A percentile compares a stretch with the other conserved stretches of the same genome.
Evolutionary conservation across 2,888 invertebrate species (phyloP).

Genomic region (Orgyia antiqua): DNA sequence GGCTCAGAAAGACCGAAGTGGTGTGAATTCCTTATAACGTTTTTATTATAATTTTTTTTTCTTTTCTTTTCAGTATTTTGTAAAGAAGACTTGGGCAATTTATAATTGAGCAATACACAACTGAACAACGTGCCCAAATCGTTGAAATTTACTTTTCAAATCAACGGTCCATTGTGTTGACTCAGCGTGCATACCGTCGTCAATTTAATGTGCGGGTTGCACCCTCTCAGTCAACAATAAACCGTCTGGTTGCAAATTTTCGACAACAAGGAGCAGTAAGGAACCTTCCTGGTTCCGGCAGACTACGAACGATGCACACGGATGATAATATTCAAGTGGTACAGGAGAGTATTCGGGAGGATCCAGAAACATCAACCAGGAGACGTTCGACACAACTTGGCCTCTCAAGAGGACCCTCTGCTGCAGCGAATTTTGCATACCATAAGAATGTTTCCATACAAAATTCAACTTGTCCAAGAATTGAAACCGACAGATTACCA

Average conservation of each 20-base stretch:
- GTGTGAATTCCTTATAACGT: too few relatives aligned
- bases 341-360: too few relatives aligned
- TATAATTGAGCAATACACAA: neutral
- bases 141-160: neutral
- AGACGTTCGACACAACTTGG: neutral
- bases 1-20: too few relatives aligned
- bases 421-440: constrained; percentile 5
- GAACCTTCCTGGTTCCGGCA: neutral
- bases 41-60: neutral
- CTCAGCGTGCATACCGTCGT: neutral
- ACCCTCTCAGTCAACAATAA: neutral
- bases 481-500: constrained; percentile 4
- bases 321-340: too few relatives aligned
- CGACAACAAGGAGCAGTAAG: neutral
- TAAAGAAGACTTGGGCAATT: neutral
- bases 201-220: neutral
- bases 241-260: neutral
- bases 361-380: neutral
- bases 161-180: neutral
- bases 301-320: neutral
- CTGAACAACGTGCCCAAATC: neutral
- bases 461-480: constrained; percentile 4
- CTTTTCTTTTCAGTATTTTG: neutral
- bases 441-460: too few relatives aligned
- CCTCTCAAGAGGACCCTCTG: constrained; percentile 2